Evolutionary conservation across 1,140 invertebrate genomes (phyloP).

Genomic region (Drosophila athabasca): DNA sequence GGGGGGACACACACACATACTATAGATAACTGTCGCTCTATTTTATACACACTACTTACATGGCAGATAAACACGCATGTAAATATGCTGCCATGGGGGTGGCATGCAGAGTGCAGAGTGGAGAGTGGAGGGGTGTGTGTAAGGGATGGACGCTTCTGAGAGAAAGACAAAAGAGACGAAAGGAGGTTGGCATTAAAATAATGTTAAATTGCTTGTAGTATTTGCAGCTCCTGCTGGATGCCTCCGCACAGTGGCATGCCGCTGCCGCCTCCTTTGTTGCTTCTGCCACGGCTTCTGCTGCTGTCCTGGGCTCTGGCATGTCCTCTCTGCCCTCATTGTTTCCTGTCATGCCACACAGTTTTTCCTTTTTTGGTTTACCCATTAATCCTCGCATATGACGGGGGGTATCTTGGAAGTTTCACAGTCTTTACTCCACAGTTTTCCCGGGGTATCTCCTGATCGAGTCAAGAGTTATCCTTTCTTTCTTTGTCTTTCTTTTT

Average conservation of each 20-base stretch:
- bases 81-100: slow-evolving; percentile 39
- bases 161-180: slow-evolving; percentile 52
- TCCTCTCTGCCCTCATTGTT: slow-evolving; percentile 33
- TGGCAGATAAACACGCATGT: slow-evolving; percentile 70
- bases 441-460: too few species aligned
- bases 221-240: slow-evolving; percentile 32
- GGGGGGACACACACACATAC: slow-evolving; percentile 16
- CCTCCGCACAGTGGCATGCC: slow-evolving; percentile 33
- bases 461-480: too few species aligned
- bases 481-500: slow-evolving; percentile 19
- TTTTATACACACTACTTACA: slow-evolving; percentile 61
- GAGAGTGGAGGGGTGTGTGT: neutral
- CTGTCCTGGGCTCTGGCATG: slow-evolving; percentile 53
- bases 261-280: slow-evolving; percentile 40
- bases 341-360: slow-evolving; percentile 11
- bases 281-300: slow-evolving; percentile 21
- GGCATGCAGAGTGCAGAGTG: too few species aligned
- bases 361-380: neutral
- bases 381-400: too few species aligned
- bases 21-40: slow-evolving; percentile 65
- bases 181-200: slow-evolving; percentile 63
- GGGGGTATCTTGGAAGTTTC: too few species aligned
- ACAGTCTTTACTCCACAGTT: too few species aligned
- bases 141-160: neutral
- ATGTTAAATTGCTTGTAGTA: slow-evolving; percentile 70